A percentile compares a stretch with the other conserved stretches of the same genome.
Evolutionary conservation across 2,888 invertebrate genomes (phyloP).

Genomic region (Spisula solida): DNA sequence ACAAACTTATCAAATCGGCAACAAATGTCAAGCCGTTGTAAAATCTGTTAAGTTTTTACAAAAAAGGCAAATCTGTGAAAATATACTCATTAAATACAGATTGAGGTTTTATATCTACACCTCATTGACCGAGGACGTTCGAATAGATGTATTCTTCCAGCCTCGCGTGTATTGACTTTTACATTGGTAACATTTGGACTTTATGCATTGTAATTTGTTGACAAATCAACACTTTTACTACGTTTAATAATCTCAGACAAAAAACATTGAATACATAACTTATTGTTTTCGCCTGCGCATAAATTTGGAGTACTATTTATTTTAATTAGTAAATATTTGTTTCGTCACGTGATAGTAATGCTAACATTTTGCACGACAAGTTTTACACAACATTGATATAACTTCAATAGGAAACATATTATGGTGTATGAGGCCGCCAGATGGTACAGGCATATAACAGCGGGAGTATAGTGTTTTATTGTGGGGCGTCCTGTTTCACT

Average conservation of each 20-base stretch:
- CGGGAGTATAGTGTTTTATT: not conserved
- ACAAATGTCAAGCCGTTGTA: too few species aligned
- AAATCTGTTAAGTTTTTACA: too few species aligned
- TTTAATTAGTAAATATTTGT: too few species aligned
- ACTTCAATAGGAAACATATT: not conserved
- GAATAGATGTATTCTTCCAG: not conserved
- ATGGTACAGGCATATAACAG: not conserved
- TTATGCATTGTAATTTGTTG: not conserved
- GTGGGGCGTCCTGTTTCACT: not conserved
- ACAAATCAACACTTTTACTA: too few species aligned
- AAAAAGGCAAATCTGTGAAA: too few species aligned
- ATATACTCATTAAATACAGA: too few species aligned
- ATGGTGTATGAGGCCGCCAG: not conserved
- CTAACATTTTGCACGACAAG: not conserved
- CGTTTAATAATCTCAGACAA: too few species aligned
- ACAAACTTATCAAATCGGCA: too few species aligned
- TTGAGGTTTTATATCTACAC: not conserved
- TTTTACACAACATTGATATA: not conserved
- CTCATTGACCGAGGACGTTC: not conserved
- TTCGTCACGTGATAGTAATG: too few species aligned
- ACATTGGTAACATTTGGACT: conserved; percentile 9
- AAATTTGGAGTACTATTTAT: too few species aligned
- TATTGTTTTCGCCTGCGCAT: too few species aligned
- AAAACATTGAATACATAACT: too few species aligned
- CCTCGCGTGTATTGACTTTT: not conserved